phyloP scores from a whole-genome alignment of 2,888 invertebrate genomes.

The Cephus pulcher region DNA sequence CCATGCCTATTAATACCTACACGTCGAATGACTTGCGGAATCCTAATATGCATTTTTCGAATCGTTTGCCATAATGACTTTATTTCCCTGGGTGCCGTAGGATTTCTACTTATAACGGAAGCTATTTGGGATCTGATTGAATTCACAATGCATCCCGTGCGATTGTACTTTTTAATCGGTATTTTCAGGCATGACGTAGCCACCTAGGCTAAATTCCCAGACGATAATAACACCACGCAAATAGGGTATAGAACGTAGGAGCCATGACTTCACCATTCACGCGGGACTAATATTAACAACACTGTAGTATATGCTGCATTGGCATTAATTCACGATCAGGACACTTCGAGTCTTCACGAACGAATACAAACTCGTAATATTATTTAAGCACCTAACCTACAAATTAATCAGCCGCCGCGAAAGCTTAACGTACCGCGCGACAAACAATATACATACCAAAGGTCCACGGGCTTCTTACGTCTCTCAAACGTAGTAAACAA shows the following conservation, averaged over 20 bases:
- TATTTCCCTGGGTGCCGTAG: not conserved
- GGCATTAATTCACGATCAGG: not conserved
- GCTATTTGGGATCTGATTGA: not conserved
- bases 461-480: too few relatives aligned
- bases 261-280: not conserved
- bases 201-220: constrained; percentile 5
- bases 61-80: not conserved
- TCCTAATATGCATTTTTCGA: not conserved
- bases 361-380: not conserved
- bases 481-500: too few relatives aligned
- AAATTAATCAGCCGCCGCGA: too few relatives aligned
- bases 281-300: not conserved
- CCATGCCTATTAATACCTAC: not conserved
- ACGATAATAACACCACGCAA: not conserved
- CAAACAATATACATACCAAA: too few relatives aligned
- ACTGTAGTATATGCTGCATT: not conserved
- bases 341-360: not conserved
- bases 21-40: not conserved
- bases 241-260: not conserved
- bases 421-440: too few relatives aligned
- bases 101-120: not conserved
- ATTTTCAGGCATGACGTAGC: not conserved
- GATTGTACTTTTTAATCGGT: not conserved
- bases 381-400: not conserved
- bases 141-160: not conserved